Conservation (phyloP, 2,888 invertebrate species). For the Nemapogon koenigi region DNA sequence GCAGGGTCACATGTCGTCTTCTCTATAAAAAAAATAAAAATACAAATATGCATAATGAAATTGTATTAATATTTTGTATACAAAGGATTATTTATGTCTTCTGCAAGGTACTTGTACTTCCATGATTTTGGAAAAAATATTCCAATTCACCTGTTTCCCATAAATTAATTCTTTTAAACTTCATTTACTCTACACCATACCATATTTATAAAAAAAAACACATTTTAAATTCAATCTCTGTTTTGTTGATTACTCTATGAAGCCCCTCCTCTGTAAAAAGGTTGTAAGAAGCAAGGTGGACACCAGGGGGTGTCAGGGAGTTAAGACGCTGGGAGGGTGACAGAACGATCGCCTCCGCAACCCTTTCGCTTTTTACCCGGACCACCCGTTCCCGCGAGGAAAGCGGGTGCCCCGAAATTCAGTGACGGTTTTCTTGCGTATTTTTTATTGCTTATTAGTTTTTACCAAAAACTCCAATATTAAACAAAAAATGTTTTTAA, state of each 20-base stretch:
- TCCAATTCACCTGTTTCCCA: too few species aligned
- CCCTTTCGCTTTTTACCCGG: constrained; percentile 63
- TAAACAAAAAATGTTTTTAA: neutral
- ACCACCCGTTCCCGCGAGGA: constrained; percentile 8
- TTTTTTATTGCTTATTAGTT: neutral
- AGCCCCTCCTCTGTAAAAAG: constrained; percentile 56
- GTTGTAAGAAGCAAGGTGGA: constrained; percentile 61
- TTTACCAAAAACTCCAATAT: neutral
- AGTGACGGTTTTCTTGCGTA: neutral
- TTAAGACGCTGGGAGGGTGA: constrained; percentile 30
- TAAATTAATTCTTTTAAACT: too few species aligned
- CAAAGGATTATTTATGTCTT: too few species aligned
- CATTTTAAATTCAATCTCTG: constrained; percentile 1
- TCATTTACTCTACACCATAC: too few species aligned
- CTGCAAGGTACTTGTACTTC: too few species aligned
- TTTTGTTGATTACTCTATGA: constrained; percentile 26
- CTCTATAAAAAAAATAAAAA: too few species aligned
- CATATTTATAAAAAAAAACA: neutral
- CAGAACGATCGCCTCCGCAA: constrained; percentile 47
- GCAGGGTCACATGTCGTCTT: too few species aligned
- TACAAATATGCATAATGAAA: too few species aligned
- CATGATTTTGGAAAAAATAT: too few species aligned
- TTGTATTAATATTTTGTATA: too few species aligned
- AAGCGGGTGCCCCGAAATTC: constrained; percentile 5
- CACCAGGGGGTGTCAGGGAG: constrained; percentile 20